Base-by-base conservation (phyloP, 2,113 vertebrate species). In the Agapornis roseicollis region DNA sequence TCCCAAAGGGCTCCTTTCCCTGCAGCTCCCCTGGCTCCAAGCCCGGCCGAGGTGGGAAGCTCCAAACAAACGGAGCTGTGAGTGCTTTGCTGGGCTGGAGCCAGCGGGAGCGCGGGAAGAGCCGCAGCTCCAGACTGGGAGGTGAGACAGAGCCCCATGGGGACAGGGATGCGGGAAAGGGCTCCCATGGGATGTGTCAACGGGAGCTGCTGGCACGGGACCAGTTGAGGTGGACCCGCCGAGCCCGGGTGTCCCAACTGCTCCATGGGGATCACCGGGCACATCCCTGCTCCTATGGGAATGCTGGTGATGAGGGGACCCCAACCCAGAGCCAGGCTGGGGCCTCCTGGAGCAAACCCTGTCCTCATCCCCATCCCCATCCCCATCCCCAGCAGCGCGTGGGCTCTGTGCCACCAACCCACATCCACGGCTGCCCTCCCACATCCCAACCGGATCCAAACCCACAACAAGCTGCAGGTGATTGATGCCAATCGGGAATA, bases 301-400 rank as follows among this genome's bases (percentile, higher is more conserved):
- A 1, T 9, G 39, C 31, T 8, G 3, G 31, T 1, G 1, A 37
- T 20, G 35, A 28, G 52, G 10, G 1, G 42, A 41, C 3, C 33
- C 44, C 63, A 13, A 16, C 13, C 4, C 19, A 20, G 58, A 35
- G 60, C 39, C 3, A 1, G n/a, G 41, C 24, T 20, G 58, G 22
- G 10, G 5, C 33, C 18, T 27, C n/a, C 8, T 7, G n/a, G 41
- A 70, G 63, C 41, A 35, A 69, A 46, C 35, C n/a, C 56, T 6
- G 5, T 27, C 50, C 52, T 39, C 13, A 31, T 33, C 65, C 42
- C 49, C 1, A 0, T 72, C 53, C 44, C 66, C 58, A 37, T 22
- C 13, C 0, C 49, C n/a, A 0, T 72, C 53, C 44, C 66, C 58
- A 37, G 23, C 13, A 1, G 49, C n/a, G n/a, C 17, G 7, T 5